A percentile compares a stretch with the other conserved stretches of the same genome.
Conservation (phyloP, 2,797 vertebrate genomes). For the Muscicapa comitata region DNA sequence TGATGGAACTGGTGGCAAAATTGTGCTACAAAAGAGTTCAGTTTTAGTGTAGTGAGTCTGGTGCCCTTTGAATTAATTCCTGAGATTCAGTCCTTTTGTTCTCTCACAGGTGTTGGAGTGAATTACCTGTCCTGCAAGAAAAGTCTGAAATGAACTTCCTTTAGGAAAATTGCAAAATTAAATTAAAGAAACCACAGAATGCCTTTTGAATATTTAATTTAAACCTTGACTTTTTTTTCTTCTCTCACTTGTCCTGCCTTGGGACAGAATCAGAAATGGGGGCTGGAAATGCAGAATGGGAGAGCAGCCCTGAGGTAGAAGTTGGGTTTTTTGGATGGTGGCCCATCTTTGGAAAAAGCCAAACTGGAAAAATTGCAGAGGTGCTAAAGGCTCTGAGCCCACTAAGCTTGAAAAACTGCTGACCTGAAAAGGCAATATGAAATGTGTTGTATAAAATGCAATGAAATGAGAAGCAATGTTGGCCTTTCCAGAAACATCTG, state of each 20-base stretch:
- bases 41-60: neutral
- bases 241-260: neutral
- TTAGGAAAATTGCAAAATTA: neutral
- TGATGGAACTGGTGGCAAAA: neutral
- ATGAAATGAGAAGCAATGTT: neutral
- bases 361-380: neutral
- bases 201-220: neutral
- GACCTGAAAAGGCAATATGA: neutral
- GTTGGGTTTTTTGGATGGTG: neutral
- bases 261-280: neutral
- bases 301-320: neutral
- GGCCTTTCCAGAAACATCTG: neutral
- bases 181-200: neutral
- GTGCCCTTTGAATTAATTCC: neutral
- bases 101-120: neutral
- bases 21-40: neutral
- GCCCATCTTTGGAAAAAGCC: neutral
- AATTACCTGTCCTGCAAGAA: conserved; percentile 3
- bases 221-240: neutral
- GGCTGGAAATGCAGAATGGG: neutral
- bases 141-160: neutral
- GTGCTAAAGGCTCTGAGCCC: neutral
- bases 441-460: neutral
- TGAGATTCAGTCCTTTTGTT: neutral
- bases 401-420: neutral